phyloP scores from a whole-genome alignment of 2,797 vertebrate genomes.

The Sebastes iracundus region DNA sequence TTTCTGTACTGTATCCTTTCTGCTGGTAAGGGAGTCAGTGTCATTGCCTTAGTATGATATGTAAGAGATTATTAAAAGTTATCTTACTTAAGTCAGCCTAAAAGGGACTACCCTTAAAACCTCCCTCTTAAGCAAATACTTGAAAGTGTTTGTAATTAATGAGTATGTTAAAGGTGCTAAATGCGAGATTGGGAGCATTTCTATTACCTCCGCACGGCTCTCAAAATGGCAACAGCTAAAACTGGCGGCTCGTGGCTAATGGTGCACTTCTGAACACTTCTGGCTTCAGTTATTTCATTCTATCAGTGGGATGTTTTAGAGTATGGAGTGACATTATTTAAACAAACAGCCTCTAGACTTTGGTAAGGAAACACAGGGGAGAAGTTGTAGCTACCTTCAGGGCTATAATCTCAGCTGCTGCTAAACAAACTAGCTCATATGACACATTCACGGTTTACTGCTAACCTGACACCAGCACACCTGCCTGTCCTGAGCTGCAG shows the following conservation, averaged over 20 bases:
- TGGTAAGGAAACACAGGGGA: not conserved
- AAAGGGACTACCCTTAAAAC: not conserved
- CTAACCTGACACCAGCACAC: not conserved
- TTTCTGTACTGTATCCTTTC: not conserved
- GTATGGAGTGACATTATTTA: not conserved
- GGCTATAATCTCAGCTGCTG: not conserved
- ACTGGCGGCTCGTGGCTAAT: too few relatives aligned
- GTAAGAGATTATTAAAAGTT: not conserved
- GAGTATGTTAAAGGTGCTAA: too few relatives aligned
- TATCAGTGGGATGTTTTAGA: not conserved
- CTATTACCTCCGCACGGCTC: too few relatives aligned
- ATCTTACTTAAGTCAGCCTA: not conserved
- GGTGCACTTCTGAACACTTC: too few relatives aligned
- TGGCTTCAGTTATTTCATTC: not conserved
- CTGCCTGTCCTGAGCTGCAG: not conserved
- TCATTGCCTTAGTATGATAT: not conserved
- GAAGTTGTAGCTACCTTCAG: not conserved
- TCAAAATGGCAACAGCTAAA: too few relatives aligned
- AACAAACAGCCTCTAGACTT: not conserved
- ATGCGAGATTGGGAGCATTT: too few relatives aligned
- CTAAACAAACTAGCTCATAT: not conserved
- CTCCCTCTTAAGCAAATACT: not conserved
- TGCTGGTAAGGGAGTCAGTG: not conserved
- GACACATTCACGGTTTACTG: not conserved
- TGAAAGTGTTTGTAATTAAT: too few relatives aligned